These are phyloP conservation scores for Eunapius fragilis DNA, from an alignment of 37 sponge, comb jelly and placozoan species.

Conservation along the genomic window DNA sequence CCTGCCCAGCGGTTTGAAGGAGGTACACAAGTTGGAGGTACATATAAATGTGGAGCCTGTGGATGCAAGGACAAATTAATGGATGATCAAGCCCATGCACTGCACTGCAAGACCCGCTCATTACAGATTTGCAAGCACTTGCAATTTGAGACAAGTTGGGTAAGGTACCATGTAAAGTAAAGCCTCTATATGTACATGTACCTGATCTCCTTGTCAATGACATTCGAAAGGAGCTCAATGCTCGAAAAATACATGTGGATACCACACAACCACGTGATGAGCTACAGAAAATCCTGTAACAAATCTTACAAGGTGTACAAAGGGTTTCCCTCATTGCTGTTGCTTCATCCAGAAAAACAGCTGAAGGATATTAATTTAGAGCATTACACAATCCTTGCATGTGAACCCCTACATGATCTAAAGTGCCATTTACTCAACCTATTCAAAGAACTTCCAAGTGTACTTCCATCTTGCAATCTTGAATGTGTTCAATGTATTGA, in stretches of 20 bases:
- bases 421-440: too few species aligned
- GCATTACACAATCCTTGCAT: background rate
- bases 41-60: too few species aligned
- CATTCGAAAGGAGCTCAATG: background rate
- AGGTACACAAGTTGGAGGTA: too few species aligned
- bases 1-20: too few species aligned
- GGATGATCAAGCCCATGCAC: background rate
- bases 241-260: background rate
- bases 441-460: too few species aligned
- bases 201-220: slow-evolving; percentile 7
- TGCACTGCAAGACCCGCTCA: slow-evolving; percentile 2
- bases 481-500: too few species aligned
- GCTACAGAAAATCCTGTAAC: background rate
- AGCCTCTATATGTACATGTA: background rate
- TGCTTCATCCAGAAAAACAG: background rate
- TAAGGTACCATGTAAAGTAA: background rate
- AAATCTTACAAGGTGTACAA: background rate
- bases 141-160: background rate
- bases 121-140: slow-evolving; percentile 4
- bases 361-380: background rate
- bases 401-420: too few species aligned
- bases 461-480: too few species aligned
- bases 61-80: background rate
- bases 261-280: background rate
- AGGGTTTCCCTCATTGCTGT: slow-evolving; percentile 9